Base-by-base conservation (phyloP, 2,888 invertebrate genomes). In the Agriopis leucophaearia region DNA sequence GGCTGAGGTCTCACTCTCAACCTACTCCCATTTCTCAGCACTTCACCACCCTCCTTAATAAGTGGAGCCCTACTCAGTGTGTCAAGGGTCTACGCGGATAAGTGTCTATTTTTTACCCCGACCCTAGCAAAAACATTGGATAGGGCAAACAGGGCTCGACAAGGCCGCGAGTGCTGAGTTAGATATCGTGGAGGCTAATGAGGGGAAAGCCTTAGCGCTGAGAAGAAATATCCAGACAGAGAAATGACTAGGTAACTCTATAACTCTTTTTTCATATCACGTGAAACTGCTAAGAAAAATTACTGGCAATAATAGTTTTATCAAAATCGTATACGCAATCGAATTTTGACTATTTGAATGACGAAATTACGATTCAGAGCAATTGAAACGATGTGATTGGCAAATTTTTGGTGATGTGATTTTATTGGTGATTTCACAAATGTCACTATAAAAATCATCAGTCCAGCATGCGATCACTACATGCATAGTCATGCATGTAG, bases 81-180 rank as follows among this genome's bases (percentile, higher is more conserved):
- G 65, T 72, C 71, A 66, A 74, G 72, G 66, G 52, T 59, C 67
- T 66, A 65, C 64, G 62, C 57, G 71, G 67, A 67, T 72, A 71
- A 72, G 74, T 68, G 68, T 69, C 69, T 59, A 67, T 72, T 74
- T 72, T 74, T 74, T 70, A 63, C 66, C 44, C 66, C 61, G 27
- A 47, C 45, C 66, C 60, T 51, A 61, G 66, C 47, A 61, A 67
- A 66, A 67, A 67, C 66, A 67, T 62, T 42, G 66, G 47, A 36
- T 66, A 62, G 57, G 47, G 40, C 60, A 48, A 60, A 61, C 52
- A 35, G 51, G 45, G 45, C 55, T n/a, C 55, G 36, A 47, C 58
- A 58, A 59, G 59, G 59, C 59, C 59, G 59, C 59, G 42, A 59
- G 50, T 50, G 59, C 59, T 59, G 59, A 59, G 35, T 59, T 59